These are phyloP conservation scores for Psococerastis gibbosa DNA, from an alignment of 2,888 invertebrate species.

Conservation along the genomic window DNA sequence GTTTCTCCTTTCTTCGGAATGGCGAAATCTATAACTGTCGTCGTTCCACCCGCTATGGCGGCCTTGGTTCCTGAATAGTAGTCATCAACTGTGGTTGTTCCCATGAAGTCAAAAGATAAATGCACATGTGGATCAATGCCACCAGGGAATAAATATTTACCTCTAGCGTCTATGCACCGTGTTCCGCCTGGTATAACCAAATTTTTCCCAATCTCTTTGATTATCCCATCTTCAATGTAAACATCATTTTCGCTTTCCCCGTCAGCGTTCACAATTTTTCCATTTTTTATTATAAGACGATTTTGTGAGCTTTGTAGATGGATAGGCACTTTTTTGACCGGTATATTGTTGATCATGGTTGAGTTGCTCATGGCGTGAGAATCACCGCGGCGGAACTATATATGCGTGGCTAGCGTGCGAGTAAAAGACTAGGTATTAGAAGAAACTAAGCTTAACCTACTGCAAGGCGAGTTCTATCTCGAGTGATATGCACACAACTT, in stretches of 20 bases:
- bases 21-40: constrained; percentile 89
- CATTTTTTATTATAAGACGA: constrained; percentile 85
- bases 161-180: constrained; percentile 78
- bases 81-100: constrained; percentile 73
- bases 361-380: too few species aligned
- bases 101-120: constrained; percentile 88
- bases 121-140: constrained; percentile 97
- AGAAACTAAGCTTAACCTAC: too few species aligned
- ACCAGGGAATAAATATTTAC: constrained; percentile 82
- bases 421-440: too few species aligned
- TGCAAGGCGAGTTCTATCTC: too few species aligned
- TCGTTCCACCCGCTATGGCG: constrained; percentile 94
- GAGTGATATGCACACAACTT: too few species aligned
- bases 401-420: too few species aligned
- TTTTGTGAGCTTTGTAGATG: constrained; percentile 86
- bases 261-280: constrained; percentile 90
- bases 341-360: constrained; percentile 45
- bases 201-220: constrained; percentile 79
- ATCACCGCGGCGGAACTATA: too few species aligned
- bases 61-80: constrained; percentile 95
- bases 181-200: constrained; percentile 87
- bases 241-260: constrained; percentile 73
- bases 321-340: constrained; percentile 88
- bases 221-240: constrained; percentile 91
- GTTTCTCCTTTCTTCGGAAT: constrained; percentile 68